Base-by-base conservation (phyloP, 2,888 invertebrate genomes). In the Mythimna ferrago region DNA sequence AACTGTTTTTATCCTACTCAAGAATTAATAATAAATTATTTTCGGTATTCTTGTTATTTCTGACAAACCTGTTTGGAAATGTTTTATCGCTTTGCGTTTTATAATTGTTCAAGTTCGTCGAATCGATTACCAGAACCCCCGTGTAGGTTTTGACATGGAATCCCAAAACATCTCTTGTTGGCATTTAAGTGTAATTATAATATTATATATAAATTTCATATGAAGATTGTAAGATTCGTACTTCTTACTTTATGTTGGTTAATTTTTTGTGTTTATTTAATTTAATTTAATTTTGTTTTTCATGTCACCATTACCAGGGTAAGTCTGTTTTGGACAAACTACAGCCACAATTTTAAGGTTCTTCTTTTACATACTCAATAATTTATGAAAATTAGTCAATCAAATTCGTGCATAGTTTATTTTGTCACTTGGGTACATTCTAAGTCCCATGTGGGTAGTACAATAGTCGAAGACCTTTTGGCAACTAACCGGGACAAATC, bases 51-150 rank as follows among this genome's bases (percentile, higher is more conserved):
- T 58, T 63, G 58, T 70, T 74, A 67, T 75, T 65, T 75, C 26
- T 65, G 61, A 10, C 61, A 70, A 81, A 75, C 67, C 66, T 63
- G 83, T 83, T 73, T 80, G n/a, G 57, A 54, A 73, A 66, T 66
- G 56, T 66, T 78, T 63, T 54, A 35, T 56, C 19, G 76, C 38
- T 48, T 66, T n/a, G 62, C n/a, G 32, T 56, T 72, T 68, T 41
- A 51, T 63, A 70, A 76, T 58, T 81, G 60, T 65, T 83, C 16
- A 73, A 66, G 53, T 84, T 81, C 64, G 38, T 48, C 70, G 66
- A 84, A 84, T 84, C 61, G 58, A 84, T 84, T 84, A 81, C 35
- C 32, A 54, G 53, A 81, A 19, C 56, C 53, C 61, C 48, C 54
- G 57, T 70, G 76, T 63, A 53, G 14, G 32, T 68, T 80, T 48